Conservation (phyloP, 2,113 vertebrate genomes). For the Murina feae region DNA sequence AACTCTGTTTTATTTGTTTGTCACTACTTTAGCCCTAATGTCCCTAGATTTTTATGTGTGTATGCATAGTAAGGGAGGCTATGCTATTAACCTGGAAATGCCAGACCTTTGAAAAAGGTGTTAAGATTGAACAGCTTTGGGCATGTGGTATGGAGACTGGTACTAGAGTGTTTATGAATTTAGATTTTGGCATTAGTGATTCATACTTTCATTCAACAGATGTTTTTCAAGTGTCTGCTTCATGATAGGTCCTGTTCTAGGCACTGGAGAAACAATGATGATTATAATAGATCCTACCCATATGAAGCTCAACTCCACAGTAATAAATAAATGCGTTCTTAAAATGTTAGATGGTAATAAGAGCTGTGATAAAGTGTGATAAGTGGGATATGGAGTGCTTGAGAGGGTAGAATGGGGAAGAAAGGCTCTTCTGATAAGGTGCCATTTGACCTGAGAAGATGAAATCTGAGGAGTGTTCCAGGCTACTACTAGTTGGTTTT, state of each 20-base stretch:
- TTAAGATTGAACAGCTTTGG: not conserved
- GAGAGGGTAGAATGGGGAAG: not conserved
- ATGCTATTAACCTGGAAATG: not conserved
- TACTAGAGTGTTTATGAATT: not conserved
- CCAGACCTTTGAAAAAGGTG: not conserved
- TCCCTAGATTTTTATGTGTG: not conserved
- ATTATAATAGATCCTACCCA: not conserved
- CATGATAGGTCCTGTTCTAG: not conserved
- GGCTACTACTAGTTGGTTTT: not conserved
- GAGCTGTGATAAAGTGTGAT: not conserved
- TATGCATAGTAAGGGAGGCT: not conserved
- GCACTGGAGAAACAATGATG: not conserved
- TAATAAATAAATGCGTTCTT: not conserved
- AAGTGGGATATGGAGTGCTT: not conserved
- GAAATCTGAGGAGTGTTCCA: not conserved
- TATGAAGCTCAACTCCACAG: not conserved
- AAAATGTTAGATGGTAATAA: not conserved
- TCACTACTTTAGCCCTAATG: not conserved
- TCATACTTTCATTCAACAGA: constrained; percentile 41
- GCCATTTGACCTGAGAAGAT: not conserved
- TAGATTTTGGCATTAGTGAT: constrained; percentile 37
- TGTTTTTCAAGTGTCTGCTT: not conserved
- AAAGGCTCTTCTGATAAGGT: not conserved
- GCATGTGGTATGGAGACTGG: not conserved
- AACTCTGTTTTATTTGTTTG: not conserved